Percentiles rank a stretch among this genome's conserved stretches.
phyloP scores from a whole-genome alignment of 2,797 vertebrate species.

The Pangasius macronema region DNA sequence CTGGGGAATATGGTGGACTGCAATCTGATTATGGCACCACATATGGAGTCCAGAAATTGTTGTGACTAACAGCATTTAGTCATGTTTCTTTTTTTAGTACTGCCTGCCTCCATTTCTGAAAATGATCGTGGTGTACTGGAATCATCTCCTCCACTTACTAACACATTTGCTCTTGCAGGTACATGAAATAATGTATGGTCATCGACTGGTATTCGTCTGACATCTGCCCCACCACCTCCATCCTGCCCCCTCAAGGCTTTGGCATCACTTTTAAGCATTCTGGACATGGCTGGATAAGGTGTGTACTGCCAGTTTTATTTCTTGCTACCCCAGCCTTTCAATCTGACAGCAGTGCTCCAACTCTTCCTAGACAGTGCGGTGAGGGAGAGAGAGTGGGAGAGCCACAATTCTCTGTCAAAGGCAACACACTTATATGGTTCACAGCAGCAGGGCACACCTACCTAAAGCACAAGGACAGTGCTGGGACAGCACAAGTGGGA shows the following conservation, averaged over 20 bases:
- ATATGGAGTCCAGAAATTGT: constrained; percentile 9
- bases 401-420: constrained; percentile 66
- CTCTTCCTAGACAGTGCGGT: constrained; percentile 52
- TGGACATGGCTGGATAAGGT: constrained; percentile 73
- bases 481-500: constrained; percentile 52
- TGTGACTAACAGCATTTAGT: constrained; percentile 11
- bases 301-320: constrained; percentile 80
- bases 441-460: constrained; percentile 59
- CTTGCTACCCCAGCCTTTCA: constrained; percentile 71
- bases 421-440: constrained; percentile 65
- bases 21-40: background rate
- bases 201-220: constrained; percentile 27
- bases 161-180: background rate
- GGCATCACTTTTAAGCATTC: constrained; percentile 66
- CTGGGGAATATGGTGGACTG: constrained; percentile 3
- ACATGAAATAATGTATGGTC: constrained; percentile 6
- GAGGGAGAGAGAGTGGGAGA: constrained; percentile 55
- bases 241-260: background rate
- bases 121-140: background rate
- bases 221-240: background rate
- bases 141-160: background rate
- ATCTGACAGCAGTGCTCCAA: constrained; percentile 64
- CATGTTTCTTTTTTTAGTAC: background rate
- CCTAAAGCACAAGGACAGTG: constrained; percentile 56
- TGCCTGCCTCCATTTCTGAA: background rate